Conservation (phyloP, 2,797 vertebrate species). For the Argyrosomus regius region DNA sequence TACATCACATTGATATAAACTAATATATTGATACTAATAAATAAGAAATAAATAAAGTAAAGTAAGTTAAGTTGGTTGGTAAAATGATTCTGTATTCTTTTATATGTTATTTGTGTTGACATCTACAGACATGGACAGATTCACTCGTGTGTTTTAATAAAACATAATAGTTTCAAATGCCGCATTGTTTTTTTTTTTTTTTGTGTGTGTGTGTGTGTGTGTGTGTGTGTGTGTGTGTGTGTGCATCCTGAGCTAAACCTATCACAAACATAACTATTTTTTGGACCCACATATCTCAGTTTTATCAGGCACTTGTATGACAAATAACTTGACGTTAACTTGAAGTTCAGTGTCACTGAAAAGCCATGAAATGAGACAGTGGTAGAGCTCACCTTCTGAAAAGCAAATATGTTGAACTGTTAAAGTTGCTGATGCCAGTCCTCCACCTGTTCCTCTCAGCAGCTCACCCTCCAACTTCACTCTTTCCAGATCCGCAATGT, state of each 20-base stretch:
- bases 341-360: background rate
- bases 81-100: background rate
- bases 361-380: background rate
- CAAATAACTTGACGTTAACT: background rate
- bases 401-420: slow-evolving; percentile 47
- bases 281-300: too few species aligned
- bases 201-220: background rate
- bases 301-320: background rate
- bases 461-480: slow-evolving; percentile 62
- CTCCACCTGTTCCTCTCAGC: slow-evolving; percentile 79
- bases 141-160: background rate
- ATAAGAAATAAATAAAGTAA: background rate
- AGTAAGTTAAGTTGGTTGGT: background rate
- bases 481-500: slow-evolving; percentile 46
- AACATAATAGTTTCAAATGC: background rate
- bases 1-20: background rate
- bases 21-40: too few species aligned
- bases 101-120: background rate
- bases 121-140: background rate
- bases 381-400: slow-evolving; percentile 70
- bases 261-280: too few species aligned
- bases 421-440: slow-evolving; percentile 66
- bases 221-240: background rate
- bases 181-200: background rate
- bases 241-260: background rate